Evolutionary conservation across 2,113 vertebrate genomes (phyloP), one percentile per base, ranked within the genome.

Genomic region (Myanophis thanlyinensis): DNA sequence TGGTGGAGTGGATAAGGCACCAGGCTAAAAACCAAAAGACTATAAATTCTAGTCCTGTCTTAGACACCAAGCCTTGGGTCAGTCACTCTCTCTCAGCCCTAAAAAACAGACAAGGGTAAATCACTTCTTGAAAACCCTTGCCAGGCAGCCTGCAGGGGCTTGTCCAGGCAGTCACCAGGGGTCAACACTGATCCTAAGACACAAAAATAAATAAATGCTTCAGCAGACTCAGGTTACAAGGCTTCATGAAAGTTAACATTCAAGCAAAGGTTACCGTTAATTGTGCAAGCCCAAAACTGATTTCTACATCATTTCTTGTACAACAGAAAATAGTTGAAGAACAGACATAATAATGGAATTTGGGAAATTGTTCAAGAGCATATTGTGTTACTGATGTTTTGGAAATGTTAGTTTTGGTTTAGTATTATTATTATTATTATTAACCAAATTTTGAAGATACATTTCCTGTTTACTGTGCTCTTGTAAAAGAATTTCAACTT

Each of bases 401-500:
- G 27, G 91, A 40, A 67, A 12, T 67, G 30, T 47, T 62, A 25
- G 46, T 40, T 30, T 40, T 87, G 46, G 10, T 35, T 62, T 56
- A 56, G 56, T 49, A 35, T 86, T 86, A 86, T 30, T 27, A 56
- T 86, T 49, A 35, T 86, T 86, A 86, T 30, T 27, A 27, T 59
- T 30, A 59, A 59, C 56, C 20, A 91, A 85, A 20, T 62, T 52
- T 23, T 25, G 35, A 22, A 80, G 67, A 80, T 40, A 80, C n/a
- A 80, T 40, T 80, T 80, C 6, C 67, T 80, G 35, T 22, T 40
- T 80, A 18, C n/a, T 40, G 13, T n/a, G 51, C 67, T 59, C 56
- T n/a, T 51, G 35, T 51, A 86, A 86, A 0, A 90, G 35, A 40
- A 84, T 40, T 88, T 89, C 20, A 0, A 51, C 5, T 4, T 25